phyloP scores from a whole-genome alignment of 2,797 vertebrate genomes.

The Galagoides demidoff region DNA sequence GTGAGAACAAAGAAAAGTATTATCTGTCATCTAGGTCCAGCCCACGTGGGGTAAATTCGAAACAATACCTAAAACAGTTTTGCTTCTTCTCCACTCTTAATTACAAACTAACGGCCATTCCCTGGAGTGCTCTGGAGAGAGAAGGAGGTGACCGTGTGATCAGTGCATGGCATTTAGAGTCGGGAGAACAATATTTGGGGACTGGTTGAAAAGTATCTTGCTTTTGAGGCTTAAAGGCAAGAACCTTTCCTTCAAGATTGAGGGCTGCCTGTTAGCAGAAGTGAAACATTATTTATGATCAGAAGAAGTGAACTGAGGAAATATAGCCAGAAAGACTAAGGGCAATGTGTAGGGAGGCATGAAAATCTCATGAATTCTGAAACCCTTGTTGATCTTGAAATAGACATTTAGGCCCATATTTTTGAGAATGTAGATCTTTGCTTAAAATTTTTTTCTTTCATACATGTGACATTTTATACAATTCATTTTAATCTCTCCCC shows the following conservation, averaged over 20 bases:
- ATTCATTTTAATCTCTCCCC: slow-evolving; percentile 66
- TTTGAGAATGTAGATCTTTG: slow-evolving; percentile 55
- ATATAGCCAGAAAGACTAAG: not conserved
- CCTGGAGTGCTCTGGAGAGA: not conserved
- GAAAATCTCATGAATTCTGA: not conserved
- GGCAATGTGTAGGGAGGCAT: not conserved
- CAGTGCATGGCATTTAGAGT: not conserved
- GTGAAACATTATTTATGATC: not conserved
- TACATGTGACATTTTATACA: slow-evolving; percentile 66
- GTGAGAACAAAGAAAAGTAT: slow-evolving; percentile 24
- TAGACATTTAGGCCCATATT: slow-evolving; percentile 41
- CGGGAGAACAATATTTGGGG: not conserved
- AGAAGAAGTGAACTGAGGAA: not conserved
- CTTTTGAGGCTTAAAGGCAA: not conserved
- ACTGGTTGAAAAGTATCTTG: not conserved
- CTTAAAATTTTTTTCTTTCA: slow-evolving; percentile 56
- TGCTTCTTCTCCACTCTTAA: not conserved
- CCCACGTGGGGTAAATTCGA: slow-evolving; percentile 18
- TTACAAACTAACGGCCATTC: not conserved
- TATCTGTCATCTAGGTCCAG: slow-evolving; percentile 19
- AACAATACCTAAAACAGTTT: not conserved
- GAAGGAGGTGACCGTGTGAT: not conserved
- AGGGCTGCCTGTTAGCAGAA: not conserved
- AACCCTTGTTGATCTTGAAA: slow-evolving; percentile 40
- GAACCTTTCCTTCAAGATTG: not conserved